Base-by-base conservation (phyloP, 2,113 vertebrate genomes). In the Erythrolamprus reginae region DNA sequence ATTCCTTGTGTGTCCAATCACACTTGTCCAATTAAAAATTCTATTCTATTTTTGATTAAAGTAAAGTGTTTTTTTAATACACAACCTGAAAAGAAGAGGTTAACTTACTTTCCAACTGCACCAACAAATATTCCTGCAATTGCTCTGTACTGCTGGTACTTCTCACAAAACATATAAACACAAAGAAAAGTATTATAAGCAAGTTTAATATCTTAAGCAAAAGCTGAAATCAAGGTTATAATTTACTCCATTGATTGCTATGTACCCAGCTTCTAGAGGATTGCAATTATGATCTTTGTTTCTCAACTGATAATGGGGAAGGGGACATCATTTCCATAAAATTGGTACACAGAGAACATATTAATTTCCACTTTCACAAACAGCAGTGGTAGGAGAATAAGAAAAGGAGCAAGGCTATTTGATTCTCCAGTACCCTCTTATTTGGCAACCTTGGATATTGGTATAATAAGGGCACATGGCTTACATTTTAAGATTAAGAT, bases 191-290 rank as follows among this genome's bases (percentile, higher is more conserved):
- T 90, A 56, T 56, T 65, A 89, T 82, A 70, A 70, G 53, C 48
- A 90, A 13, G 1, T 6, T 88, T 86, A 88, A 82, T 24, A 87
- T 93, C 13, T 48, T 88, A 84, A 92, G 17, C 84, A 15, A 93
- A 92, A 91, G 33, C 38, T 86, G 88, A 50, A 12, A 23, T 7
- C 0, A 33, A 84, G 84, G 85, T 88, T 89, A 84, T 89, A 87
- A 93, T 92, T 92, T 91, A 91, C 53, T 91, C 88, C 90, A 92
- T 88, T 91, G 47, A 87, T 90, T 92, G 95, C 47, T 10, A 65
- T 82, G 83, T 87, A 89, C 0, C 91, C 3, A 91, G 53, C 9
- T 0, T 2, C 10, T 2, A 82, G 5, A 87, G 90, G 77, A 42
- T 15, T 90, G 33, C 55, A 93, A 61, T 94, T 93, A 84, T 0